Evolutionary conservation across 2,888 invertebrate genomes (phyloP), one percentile per base, ranked within the genome.

Genomic region (Tiphia femorata): DNA sequence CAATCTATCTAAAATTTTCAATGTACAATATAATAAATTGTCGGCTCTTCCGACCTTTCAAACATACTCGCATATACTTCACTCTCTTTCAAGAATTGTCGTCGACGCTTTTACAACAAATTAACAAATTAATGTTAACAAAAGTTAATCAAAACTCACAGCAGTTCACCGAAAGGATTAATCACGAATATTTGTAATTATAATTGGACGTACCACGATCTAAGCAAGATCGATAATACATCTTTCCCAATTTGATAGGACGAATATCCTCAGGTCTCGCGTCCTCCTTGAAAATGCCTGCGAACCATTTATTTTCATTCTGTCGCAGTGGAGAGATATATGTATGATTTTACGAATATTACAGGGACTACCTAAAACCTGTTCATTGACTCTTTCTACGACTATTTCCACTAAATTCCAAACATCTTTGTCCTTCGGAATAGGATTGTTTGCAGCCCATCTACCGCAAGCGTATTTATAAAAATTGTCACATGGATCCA

Each of bases 401-500:
- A 19, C 20, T 10, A 41, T 58, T 0, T 0, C 0, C n/a, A 57
- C 5, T n/a, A 61, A 41, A 41, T 57, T 58, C 75, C 75, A 76
- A 5, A 4, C 3, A 2, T 12, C n/a, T 20, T 46, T 35, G n/a
- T 54, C 57, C 3, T 62, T 12, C 1, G 76, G 75, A 10, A 67
- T 55, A 2, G 66, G 59, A 58, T 67, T 60, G 2, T 63, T 48
- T 4, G 47, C 19, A 2, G 27, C 7, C 65, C 67, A 76, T 5
- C 63, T 66, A 21, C 74, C 72, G 40, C 76, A 76, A 0, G 66
- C 46, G 20, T 66, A 76, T 8, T 76, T 66, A 42, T 72, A 73
- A 44, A 76, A 76, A 46, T 76, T 44, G 0, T 73, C 58, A 21
- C 75, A 76, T 3, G 75, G 76, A 58, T 76, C 53, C 2, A 56